Evolutionary conservation across 2,888 invertebrate genomes (phyloP), one percentile per base, ranked within the genome.

Genomic region (Gnatocerus cornutus): DNA sequence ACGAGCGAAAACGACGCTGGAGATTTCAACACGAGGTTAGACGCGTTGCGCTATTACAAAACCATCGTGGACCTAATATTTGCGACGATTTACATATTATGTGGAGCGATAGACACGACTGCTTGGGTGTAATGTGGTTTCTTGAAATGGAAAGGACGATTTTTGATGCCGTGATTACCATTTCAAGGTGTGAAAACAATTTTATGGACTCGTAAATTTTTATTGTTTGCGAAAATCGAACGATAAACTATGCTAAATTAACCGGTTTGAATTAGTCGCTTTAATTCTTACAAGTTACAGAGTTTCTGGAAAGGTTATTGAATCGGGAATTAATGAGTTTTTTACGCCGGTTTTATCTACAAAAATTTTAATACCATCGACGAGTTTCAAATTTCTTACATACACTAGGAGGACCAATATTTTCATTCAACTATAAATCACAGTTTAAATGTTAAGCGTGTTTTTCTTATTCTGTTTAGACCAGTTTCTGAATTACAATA

Each of bases 121-220:
- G 33, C 5, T 50, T 27, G 7, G 37, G 53, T 13, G 33, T 53
- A 8, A 10, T 53, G 53, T 10, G 13, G 16, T 33, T 53, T 10
- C 53, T 33, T 10, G 33, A n/a, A 33, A 53, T 13, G 10, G 33
- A 33, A 53, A 53, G 53, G 37, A 37, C 16, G 33, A 37, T 53
- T 50, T 37, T 41, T 9, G 53, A 53, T 37, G 53, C 37, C 37
- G 29, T 16, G 29, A 33, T 53, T 53, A 37, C 33, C 53, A 50
- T 50, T 50, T 53, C 53, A 37, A 53, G 53, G 53, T 13, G 53
- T 37, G 33, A 53, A 21, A 46, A 61, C 48, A 14, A 48, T 33
- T 61, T 61, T 61, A 45, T 58, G 27, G 14, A 45, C 58, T 45
- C 58, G 30, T 43, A 27, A 43, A 29, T 27, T 58, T 56, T 58